Evolutionary conservation across 2,888 invertebrate genomes (phyloP).

Genomic region (Drosophila meridiana): DNA sequence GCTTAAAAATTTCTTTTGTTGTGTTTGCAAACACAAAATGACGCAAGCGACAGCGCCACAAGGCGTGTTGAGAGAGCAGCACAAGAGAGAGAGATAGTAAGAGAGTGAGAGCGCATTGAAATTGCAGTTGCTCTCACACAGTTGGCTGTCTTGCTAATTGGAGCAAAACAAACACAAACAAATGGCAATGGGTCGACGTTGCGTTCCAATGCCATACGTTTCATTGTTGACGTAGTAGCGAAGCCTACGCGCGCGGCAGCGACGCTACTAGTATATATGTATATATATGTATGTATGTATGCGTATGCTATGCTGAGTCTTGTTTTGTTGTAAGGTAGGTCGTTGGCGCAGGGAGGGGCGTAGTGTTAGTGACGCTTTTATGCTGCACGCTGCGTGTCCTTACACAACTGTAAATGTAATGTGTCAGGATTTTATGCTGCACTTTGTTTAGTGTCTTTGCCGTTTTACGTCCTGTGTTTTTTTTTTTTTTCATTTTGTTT

Average conservation of each 20-base stretch:
- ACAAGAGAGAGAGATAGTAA: not conserved
- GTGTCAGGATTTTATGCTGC: conserved; percentile 79
- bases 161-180: conserved; percentile 79
- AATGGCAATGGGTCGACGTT: conserved; percentile 69
- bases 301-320: not conserved
- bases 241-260: conserved; percentile 9
- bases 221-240: conserved; percentile 58
- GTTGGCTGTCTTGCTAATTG: conserved; percentile 63
- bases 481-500: not conserved
- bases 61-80: conserved; percentile 26
- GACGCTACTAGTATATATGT: conserved; percentile 7
- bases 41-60: conserved; percentile 72
- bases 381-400: conserved; percentile 67
- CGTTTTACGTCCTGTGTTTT: conserved; percentile 8
- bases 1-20: conserved; percentile 35
- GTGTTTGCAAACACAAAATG: conserved; percentile 67
- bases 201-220: conserved; percentile 72
- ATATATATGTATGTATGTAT: not conserved
- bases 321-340: conserved; percentile 64
- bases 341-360: conserved; percentile 34
- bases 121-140: conserved; percentile 32
- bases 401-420: conserved; percentile 81
- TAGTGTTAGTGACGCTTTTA: conserved; percentile 33
- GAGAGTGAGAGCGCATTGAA: conserved; percentile 19
- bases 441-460: conserved; percentile 30